Evolutionary conservation across 2,888 invertebrate species (phyloP), one percentile per base, ranked within the genome.

Genomic region (Ornithoptera alexandrae): DNA sequence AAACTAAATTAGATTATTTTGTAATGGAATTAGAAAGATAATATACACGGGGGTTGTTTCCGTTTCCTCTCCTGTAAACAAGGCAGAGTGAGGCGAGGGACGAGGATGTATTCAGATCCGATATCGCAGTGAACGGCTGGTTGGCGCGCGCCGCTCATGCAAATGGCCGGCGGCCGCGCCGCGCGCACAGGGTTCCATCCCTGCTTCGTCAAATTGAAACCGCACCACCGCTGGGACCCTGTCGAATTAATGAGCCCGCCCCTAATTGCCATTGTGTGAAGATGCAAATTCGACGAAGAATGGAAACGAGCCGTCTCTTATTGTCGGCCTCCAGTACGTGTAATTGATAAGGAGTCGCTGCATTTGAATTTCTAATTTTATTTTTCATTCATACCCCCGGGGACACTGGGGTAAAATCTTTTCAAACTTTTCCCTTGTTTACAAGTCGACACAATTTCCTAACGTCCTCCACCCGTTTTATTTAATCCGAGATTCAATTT

Each of bases 191-290:
- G 83, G 83, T 84, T 80, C 80, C 80, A 85, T 81, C 80, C 79
- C 77, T 77, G 78, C 78, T 79, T 74, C 79, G 79, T 81, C 81
- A 82, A 81, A 84, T 84, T 84, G 85, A 84, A 82, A 83, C 79
- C 76, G 77, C 74, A 72, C 74, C 77, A 74, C 79, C 78, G 72
- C 74, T 79, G 82, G 83, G 82, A 82, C 83, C 81, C 78, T 78
- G 79, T 81, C 81, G 82, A 81, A 84, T 84, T 84, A 83, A 81
- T 81, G 78, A 77, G 75, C 75, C 74, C 74, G 78, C 82, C 87
- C 88, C 89, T 90, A 90, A 90, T 90, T 89, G 90, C 81, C 81
- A 86, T 87, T 88, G 89, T 89, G 87, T 89, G 88, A 85, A 89
- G 88, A 90, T 90, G 90, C 89, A 91, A 91, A 90, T 90, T 86